Conservation (phyloP, 2,113 vertebrate species). For the Leptodactylus fuscus region DNA sequence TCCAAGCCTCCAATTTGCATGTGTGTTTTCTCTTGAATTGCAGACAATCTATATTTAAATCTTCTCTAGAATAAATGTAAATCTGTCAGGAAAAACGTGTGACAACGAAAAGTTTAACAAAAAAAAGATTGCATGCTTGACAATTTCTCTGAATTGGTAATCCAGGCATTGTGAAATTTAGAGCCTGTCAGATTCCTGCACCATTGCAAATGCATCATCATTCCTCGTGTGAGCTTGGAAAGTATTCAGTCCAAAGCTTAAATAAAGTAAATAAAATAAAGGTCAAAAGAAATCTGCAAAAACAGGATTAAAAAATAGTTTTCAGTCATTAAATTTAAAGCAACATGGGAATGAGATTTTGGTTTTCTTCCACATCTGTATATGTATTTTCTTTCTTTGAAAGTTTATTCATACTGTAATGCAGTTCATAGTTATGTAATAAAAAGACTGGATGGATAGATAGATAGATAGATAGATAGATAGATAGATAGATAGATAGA, state of each 20-base stretch:
- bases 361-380: neutral
- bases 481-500: too few species aligned
- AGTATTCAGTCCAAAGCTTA: slow-evolving; percentile 52
- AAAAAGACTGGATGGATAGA: too few species aligned
- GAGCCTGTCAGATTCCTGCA: slow-evolving; percentile 48
- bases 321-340: slow-evolving; percentile 17
- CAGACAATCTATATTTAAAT: slow-evolving; percentile 18
- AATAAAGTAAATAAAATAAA: slow-evolving; percentile 61
- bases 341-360: neutral
- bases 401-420: too few species aligned
- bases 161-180: slow-evolving; percentile 21
- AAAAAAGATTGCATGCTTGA: slow-evolving; percentile 4
- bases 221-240: slow-evolving; percentile 41
- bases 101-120: slow-evolving; percentile 18
- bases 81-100: slow-evolving; percentile 5
- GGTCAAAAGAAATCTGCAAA: slow-evolving; percentile 50
- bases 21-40: neutral
- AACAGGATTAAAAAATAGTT: slow-evolving; percentile 32
- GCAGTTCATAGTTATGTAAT: too few species aligned
- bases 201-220: slow-evolving; percentile 44
- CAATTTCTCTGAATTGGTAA: slow-evolving; percentile 25
- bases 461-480: too few species aligned
- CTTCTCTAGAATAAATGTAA: slow-evolving; percentile 30
- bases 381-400: neutral
- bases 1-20: slow-evolving; percentile 12